A percentile compares a stretch with the other conserved stretches of the same genome.
Conservation (phyloP, 2,888 invertebrate genomes). For the Sphecodes monilicornis region DNA sequence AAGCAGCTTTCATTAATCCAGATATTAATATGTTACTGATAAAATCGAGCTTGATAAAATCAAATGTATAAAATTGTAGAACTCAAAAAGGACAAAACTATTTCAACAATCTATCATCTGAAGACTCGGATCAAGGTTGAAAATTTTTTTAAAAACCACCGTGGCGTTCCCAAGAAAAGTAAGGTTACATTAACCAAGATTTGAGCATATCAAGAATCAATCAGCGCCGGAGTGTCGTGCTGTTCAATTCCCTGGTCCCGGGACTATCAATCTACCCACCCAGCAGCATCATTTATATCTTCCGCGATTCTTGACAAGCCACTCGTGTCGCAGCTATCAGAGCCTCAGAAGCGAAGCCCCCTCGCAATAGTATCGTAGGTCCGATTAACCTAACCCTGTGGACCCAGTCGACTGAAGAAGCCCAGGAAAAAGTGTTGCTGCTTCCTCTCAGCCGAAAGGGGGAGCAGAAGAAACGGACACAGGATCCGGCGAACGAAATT, state of each 20-base stretch:
- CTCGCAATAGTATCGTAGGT: slow-evolving; percentile 15
- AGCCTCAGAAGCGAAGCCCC: slow-evolving; percentile 14
- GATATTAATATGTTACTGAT: too few relatives aligned
- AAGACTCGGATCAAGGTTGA: neutral
- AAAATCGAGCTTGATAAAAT: too few relatives aligned
- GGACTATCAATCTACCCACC: slow-evolving; percentile 29
- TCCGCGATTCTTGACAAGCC: slow-evolving; percentile 32
- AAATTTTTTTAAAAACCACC: neutral
- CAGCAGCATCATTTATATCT: slow-evolving; percentile 50
- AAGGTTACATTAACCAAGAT: neutral
- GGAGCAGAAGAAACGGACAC: slow-evolving; percentile 41
- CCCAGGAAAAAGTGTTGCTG: neutral
- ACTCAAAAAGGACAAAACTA: too few relatives aligned
- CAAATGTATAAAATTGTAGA: neutral
- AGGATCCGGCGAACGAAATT: slow-evolving; percentile 53
- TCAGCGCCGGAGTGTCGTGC: neutral
- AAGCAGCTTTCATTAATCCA: too few relatives aligned
- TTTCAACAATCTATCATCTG: too few relatives aligned
- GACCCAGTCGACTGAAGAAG: neutral
- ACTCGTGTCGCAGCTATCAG: slow-evolving; percentile 23
- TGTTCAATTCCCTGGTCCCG: neutral
- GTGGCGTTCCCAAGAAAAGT: neutral
- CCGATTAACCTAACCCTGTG: neutral
- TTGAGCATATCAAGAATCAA: slow-evolving; percentile 1
- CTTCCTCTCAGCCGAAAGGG: neutral